Base-by-base conservation (phyloP, 2,113 vertebrate genomes). In the Opisthocomus hoazin region DNA sequence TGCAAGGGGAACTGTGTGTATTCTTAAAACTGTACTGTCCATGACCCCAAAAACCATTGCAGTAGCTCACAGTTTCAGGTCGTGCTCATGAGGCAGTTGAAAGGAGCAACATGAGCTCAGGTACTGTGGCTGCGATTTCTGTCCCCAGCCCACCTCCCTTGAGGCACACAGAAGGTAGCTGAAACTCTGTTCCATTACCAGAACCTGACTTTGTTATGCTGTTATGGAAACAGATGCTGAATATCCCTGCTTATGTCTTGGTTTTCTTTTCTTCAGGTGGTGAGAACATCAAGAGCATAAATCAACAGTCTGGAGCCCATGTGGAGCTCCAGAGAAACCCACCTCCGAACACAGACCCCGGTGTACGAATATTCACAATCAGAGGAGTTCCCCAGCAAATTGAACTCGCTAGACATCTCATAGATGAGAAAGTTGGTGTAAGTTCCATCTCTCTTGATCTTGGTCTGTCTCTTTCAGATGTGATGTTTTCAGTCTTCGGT, bases 261-360 rank as follows among this genome's bases (percentile, higher is more conserved):
- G 10, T 58, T 94, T 88, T 64, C 78, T 79, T 64, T 39, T 82
- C 89, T 19, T 22, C 96, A 99, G 99, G 99, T 87, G 99, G 99
- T 12, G 99, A 99, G 97, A 99, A 98, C 97, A 99, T 99, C 97
- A 99, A 99, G 96, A 99, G 98, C 98, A 99, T 99, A 97, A 99
- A 99, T 90, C 99, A 99, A 97, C 99, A 99, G 96, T 99, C 99
- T 0, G 99, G 99, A n/a, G 99, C 99, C 1, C 99, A 99, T 0
- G 99, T 99, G 97, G 99, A 99, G 98, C 99, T 99, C 4, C 99
- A 99, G 98, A 98, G 99, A 91, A 99, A 99, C 94, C 99, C 99
- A 1, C 99, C 99, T 21, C 99, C 99, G 2, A 99, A 98, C 98
- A 99, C 99, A 7, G 99, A 99, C 97, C 99, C 99, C 37, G 98